Conservation (phyloP, 30 jellyfish, hydroid and myxozoan species). For the Pelagia noctiluca region DNA sequence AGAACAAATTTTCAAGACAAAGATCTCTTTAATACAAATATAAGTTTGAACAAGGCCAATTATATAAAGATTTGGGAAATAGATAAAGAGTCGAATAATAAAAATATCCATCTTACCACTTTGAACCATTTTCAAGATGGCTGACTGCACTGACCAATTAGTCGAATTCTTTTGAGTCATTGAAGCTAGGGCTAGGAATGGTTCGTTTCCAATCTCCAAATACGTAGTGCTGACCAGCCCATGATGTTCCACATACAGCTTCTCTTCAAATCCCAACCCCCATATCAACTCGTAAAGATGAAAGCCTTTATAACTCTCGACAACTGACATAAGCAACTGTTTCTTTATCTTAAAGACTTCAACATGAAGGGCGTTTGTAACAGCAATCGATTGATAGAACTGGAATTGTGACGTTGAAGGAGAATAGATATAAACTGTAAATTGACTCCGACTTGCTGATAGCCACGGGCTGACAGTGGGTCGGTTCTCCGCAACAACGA, state of each 20-base stretch:
- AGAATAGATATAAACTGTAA: not conserved
- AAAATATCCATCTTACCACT: no score
- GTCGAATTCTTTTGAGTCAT: no score
- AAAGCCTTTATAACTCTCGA: not conserved
- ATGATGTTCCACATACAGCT: not conserved
- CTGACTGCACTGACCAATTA: no score
- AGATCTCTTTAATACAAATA: no score
- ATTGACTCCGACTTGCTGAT: not conserved
- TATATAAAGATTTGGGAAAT: no score
- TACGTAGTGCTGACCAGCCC: slow-evolving; percentile 8
- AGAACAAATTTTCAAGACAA: no score
- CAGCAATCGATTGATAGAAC: not conserved
- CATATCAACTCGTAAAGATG: not conserved
- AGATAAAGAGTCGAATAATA: no score
- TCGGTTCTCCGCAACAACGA: not conserved
- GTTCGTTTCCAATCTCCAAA: slow-evolving; percentile 1
- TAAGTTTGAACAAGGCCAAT: no score
- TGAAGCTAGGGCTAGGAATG: not conserved
- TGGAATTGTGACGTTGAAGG: not conserved
- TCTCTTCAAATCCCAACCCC: not conserved
- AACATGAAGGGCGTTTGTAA: not conserved
- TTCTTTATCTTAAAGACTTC: not conserved
- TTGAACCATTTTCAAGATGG: no score
- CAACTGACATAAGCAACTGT: slow-evolving; percentile 1
- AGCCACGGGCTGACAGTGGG: not conserved